Evolutionary conservation across 2,888 invertebrate species (phyloP), one percentile per base, ranked within the genome.

Genomic region (Cheilosia grossa): DNA sequence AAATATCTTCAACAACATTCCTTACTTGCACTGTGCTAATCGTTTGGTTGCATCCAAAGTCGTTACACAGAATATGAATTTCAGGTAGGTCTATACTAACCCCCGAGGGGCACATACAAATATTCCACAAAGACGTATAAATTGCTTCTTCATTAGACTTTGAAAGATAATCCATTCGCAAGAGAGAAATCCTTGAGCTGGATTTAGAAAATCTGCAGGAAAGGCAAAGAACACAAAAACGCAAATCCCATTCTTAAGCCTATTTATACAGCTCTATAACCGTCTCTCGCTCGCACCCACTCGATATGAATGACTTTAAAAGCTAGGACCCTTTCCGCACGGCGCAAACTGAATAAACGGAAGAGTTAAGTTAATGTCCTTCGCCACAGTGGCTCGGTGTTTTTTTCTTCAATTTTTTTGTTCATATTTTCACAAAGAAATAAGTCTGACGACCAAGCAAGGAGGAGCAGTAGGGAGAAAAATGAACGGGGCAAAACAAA

Each of bases 351-450:
- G 56, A 73, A 69, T 73, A 79, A 83, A 81, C 70, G 72, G 85
- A 85, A 81, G 85, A 85, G 85, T 85, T 81, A 85, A 85, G 81
- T 85, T 81, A 85, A 85, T 85, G 85, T 81, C 85, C 81, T 75
- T 75, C 70, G 47, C 72, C 42, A 72, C 70, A 66, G 66, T 53
- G 47, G 70, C 44, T 70, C 67, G 47, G 17, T 80, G 42, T 37
- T 13, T 33, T 19, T 21, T 17, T 42, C 33, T 5, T 44, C 33
- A 13, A 19, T 70, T 21, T 69, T 44, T 37, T n/a, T 21, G n/a
- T 17, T 37, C 37, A 37, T 37, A 13, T 37, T 4, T 37, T 13
- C 13, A 10, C 37, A 37, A 13, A 37, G 37, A 37, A 13, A 37
- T 3, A 19, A 49, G 40, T 49, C 27, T 54, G 49, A 74, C 33